Evolutionary conservation across 2,113 vertebrate species (phyloP).

Genomic region (Chlamydotis undulata): DNA sequence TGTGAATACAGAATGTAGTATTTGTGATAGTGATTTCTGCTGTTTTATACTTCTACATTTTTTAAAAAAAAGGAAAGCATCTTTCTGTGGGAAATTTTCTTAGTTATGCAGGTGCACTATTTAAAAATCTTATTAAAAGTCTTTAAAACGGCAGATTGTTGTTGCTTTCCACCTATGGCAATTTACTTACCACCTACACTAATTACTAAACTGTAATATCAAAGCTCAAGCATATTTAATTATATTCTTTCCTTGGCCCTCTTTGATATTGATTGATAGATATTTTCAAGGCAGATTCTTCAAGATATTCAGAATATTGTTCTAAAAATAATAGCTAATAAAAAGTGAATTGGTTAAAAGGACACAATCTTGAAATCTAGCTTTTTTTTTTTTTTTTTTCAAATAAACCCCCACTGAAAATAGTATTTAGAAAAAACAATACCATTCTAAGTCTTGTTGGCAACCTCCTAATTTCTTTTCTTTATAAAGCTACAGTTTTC

Average conservation of each 20-base stretch:
- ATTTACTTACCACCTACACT: neutral
- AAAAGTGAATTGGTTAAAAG: neutral
- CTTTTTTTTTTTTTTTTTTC: neutral
- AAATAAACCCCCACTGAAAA: neutral
- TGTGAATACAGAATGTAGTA: neutral
- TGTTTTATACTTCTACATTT: neutral
- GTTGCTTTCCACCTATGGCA: neutral
- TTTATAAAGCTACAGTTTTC: neutral
- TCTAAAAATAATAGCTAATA: neutral
- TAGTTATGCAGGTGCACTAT: neutral
- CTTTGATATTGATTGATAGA: neutral
- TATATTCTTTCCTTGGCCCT: neutral
- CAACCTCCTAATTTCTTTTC: neutral
- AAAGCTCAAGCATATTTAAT: neutral
- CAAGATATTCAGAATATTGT: neutral
- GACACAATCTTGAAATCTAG: neutral
- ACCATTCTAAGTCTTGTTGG: neutral
- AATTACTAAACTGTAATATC: neutral
- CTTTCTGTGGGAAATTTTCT: neutral
- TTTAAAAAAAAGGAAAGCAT: neutral
- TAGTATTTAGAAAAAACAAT: neutral
- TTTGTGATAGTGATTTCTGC: neutral
- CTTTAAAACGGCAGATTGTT: neutral
- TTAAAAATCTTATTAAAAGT: neutral
- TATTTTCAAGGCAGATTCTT: neutral